Evolutionary conservation across 1,140 invertebrate genomes (phyloP), one percentile per base, ranked within the genome.

Genomic region (Achatina immaculata): DNA sequence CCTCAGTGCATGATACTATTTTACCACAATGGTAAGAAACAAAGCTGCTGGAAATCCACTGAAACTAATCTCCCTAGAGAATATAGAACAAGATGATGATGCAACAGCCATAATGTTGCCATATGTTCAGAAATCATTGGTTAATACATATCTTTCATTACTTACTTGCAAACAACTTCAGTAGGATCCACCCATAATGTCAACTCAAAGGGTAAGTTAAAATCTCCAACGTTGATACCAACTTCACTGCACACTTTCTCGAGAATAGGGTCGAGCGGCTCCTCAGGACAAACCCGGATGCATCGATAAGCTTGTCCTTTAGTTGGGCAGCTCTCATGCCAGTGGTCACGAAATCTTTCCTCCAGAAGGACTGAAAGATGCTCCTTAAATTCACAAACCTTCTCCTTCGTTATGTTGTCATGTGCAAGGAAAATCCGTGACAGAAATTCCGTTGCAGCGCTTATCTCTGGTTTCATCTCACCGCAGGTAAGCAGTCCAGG

Each of bases 121-220:
- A n/a, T n/a, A n/a, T n/a, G n/a, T n/a, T n/a, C n/a, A n/a, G n/a
- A n/a, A n/a, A n/a, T n/a, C n/a, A n/a, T n/a, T n/a, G n/a, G n/a
- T n/a, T n/a, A n/a, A n/a, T n/a, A n/a, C n/a, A n/a, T n/a, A n/a
- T n/a, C n/a, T n/a, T n/a, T n/a, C n/a, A n/a, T n/a, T n/a, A 69
- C 77, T 78, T 85, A 93, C 92, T 94, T 92, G 90, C 94, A 95
- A 87, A 94, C 94, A 79, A 95, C 95, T 92, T 95, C 95, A 83
- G 93, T 93, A 1, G 95, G 95, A 89, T 95, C 95, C 48, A 95
- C 94, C 95, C 95, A 95, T 0, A 95, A 89, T 9, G 95, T 95
- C 40, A 95, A 90, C 90, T 95, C 95, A 71, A 94, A 92, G 45
- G 95, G 95, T 78, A 95, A 89, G 38, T 93, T 92, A 38, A 95